These are phyloP conservation scores for Barbus barbus DNA, from an alignment of 2,113 vertebrate genomes.

Conservation along the genomic window DNA sequence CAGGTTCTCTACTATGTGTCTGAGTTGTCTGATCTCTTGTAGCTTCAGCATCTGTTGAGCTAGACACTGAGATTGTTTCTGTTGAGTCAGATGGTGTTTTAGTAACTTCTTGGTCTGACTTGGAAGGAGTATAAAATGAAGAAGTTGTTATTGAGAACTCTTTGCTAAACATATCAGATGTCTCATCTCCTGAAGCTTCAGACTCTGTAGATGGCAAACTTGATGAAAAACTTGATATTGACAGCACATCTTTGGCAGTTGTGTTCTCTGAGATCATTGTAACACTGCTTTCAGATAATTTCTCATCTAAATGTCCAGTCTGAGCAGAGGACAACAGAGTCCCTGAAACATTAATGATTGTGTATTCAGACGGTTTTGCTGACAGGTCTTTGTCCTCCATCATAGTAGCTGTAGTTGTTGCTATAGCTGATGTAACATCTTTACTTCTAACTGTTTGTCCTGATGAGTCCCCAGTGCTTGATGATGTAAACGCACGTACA, in stretches of 20 bases:
- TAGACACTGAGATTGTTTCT: neutral
- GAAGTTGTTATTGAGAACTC: too few species aligned
- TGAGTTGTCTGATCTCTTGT: too few species aligned
- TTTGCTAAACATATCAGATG: too few species aligned
- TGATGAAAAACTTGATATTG: neutral
- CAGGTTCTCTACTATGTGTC: too few species aligned
- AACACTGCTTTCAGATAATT: neutral
- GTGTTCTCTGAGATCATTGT: neutral
- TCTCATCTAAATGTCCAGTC: too few species aligned
- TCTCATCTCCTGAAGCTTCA: neutral
- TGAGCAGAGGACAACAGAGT: neutral
- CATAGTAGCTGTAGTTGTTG: too few species aligned
- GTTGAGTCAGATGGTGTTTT: neutral
- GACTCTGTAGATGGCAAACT: neutral
- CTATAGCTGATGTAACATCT: too few species aligned
- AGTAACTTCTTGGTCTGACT: neutral
- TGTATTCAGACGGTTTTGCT: neutral
- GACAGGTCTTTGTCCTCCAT: too few species aligned
- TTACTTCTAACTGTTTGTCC: too few species aligned
- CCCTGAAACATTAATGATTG: neutral
- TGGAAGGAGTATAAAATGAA: too few species aligned
- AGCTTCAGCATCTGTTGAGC: neutral
- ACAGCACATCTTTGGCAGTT: neutral
- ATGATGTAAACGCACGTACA: neutral
- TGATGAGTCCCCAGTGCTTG: neutral